Evolutionary conservation across 2,797 vertebrate genomes (phyloP).

Genomic region (Protonibea diacanthus): DNA sequence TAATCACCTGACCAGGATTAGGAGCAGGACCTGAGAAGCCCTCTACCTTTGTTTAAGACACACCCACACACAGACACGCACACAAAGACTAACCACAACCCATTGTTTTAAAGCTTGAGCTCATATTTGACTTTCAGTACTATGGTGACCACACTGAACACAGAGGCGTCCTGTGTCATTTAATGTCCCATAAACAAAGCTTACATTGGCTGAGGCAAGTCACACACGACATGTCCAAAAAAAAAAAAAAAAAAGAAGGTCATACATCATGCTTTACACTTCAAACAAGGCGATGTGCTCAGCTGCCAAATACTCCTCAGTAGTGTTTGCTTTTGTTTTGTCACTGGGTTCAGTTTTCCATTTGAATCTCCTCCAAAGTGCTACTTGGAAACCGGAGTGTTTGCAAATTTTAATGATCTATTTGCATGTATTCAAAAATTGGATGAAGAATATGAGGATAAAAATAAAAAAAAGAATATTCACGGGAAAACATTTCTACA

Average conservation of each 20-base stretch:
- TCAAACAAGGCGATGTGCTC: not conserved
- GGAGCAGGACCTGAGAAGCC: conserved; percentile 41
- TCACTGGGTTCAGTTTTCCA: conserved; percentile 1
- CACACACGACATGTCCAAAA: not conserved
- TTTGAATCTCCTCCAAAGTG: not conserved
- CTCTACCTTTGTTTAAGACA: conserved; percentile 46
- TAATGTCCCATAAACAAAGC: conserved; percentile 23
- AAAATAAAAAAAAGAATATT: not conserved
- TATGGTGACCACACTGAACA: conserved; percentile 50
- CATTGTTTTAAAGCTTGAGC: conserved; percentile 21
- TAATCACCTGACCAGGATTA: conserved; percentile 68
- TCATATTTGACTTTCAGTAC: conserved; percentile 44
- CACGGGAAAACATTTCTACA: no score
- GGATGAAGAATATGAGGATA: not conserved
- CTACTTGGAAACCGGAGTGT: not conserved
- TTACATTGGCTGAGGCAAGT: conserved; percentile 6
- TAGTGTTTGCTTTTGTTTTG: not conserved
- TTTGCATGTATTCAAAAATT: not conserved
- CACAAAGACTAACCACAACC: conserved; percentile 1
- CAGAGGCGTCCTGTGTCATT: conserved; percentile 13
- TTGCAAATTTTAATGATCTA: not conserved
- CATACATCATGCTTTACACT: conserved; percentile 1
- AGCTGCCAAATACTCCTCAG: not conserved
- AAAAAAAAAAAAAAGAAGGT: conserved; percentile 3
- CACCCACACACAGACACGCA: conserved; percentile 5